These are phyloP conservation scores for Acanthiza pusilla DNA, from an alignment of 2,797 vertebrate species.

Conservation along the genomic window DNA sequence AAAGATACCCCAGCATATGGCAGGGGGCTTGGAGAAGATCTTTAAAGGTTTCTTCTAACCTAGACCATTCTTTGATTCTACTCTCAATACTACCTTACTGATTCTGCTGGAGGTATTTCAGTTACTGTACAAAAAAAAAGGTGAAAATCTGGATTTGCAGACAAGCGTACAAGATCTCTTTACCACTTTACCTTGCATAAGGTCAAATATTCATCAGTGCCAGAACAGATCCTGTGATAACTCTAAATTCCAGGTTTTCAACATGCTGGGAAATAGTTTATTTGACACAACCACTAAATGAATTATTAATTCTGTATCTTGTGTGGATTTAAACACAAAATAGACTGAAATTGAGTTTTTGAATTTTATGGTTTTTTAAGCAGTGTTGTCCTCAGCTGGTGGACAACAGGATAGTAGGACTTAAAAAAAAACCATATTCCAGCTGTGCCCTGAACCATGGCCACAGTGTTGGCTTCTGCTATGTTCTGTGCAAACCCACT, in stretches of 20 bases:
- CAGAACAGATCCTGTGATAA: background rate
- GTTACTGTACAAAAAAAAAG: background rate
- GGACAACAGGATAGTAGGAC: background rate
- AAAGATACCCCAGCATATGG: background rate
- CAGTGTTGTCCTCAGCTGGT: background rate
- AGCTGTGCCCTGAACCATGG: background rate
- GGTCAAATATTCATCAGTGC: background rate
- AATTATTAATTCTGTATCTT: background rate
- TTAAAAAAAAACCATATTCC: accelerated
- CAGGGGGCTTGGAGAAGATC: background rate
- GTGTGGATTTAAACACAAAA: background rate
- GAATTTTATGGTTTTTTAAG: background rate
- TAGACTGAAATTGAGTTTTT: background rate
- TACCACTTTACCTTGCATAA: background rate
- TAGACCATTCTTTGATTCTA: background rate
- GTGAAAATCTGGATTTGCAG: background rate
- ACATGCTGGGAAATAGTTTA: background rate
- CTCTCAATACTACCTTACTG: background rate
- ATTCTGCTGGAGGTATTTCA: background rate
- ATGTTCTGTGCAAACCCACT: accelerated
- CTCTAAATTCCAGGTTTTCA: background rate
- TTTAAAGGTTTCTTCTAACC: background rate
- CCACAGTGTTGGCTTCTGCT: background rate
- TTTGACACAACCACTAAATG: background rate
- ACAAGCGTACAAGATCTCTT: background rate